Conservation (phyloP, 2,797 vertebrate genomes). For the Macropodus opercularis region DNA sequence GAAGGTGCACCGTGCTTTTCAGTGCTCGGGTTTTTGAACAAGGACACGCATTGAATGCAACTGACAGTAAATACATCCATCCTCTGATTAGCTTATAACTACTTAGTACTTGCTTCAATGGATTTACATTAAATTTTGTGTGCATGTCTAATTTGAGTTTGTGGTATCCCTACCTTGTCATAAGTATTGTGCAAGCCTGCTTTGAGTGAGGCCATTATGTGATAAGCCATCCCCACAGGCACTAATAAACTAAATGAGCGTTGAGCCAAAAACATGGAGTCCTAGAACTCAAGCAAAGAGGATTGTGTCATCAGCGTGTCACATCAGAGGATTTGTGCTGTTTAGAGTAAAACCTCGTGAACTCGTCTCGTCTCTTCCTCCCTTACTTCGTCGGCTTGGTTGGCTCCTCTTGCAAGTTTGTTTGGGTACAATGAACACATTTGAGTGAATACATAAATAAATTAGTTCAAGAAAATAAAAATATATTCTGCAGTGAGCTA, state of each 20-base stretch:
- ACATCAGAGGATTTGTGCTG: conserved; percentile 48
- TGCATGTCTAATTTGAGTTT: conserved; percentile 62
- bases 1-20: background rate
- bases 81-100: conserved; percentile 45
- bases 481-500: conserved; percentile 1
- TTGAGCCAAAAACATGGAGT: conserved; percentile 53
- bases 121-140: conserved; percentile 66
- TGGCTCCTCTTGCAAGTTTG: conserved; percentile 22
- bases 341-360: conserved; percentile 28
- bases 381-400: conserved; percentile 7
- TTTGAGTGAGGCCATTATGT: conserved; percentile 62
- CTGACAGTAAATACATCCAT: conserved; percentile 45
- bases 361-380: conserved; percentile 24
- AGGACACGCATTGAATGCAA: conserved; percentile 49
- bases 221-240: conserved; percentile 55
- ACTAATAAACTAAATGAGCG: conserved; percentile 63
- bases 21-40: conserved; percentile 29
- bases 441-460: conserved; percentile 47
- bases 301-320: conserved; percentile 56
- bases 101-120: conserved; percentile 25
- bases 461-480: conserved; percentile 27
- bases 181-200: conserved; percentile 44
- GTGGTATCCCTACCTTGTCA: conserved; percentile 55
- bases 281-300: conserved; percentile 25
- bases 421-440: conserved; percentile 24